These are phyloP conservation scores for Cavia porcellus DNA, from an alignment of 2,113 vertebrate genomes.

Conservation along the genomic window DNA sequence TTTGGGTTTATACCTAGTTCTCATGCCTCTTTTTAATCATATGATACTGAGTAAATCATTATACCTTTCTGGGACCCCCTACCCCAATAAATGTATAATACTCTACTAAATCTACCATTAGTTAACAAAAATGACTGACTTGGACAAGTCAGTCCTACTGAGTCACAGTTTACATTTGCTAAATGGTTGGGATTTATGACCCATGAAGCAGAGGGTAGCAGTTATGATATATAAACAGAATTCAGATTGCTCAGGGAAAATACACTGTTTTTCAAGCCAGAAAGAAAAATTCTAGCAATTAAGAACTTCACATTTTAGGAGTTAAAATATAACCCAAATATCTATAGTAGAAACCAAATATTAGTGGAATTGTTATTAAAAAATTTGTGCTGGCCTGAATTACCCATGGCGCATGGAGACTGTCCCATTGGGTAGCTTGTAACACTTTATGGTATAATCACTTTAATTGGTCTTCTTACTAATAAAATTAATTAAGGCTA, in stretches of 20 bases:
- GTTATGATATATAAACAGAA: neutral
- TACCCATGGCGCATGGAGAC: neutral
- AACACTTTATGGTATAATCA: neutral
- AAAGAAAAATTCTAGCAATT: neutral
- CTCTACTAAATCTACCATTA: neutral
- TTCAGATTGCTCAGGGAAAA: neutral
- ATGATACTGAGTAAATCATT: neutral
- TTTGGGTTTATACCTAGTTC: neutral
- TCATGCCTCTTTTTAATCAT: neutral
- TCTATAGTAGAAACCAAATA: neutral
- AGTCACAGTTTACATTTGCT: neutral
- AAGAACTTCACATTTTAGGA: slow-evolving; percentile 3
- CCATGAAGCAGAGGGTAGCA: neutral
- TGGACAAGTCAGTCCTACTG: neutral
- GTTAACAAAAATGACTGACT: neutral
- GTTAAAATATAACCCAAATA: slow-evolving; percentile 15
- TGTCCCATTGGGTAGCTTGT: neutral
- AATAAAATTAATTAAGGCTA: too few species aligned
- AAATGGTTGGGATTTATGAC: neutral
- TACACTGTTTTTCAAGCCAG: neutral
- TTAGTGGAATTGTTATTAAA: neutral
- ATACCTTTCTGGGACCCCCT: neutral
- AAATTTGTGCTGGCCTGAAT: neutral
- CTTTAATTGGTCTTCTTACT: neutral
- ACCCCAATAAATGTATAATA: neutral